A percentile compares a stretch with the other conserved stretches of the same genome.
phyloP scores from a whole-genome alignment of 2,113 vertebrate species.

The Burhinus bistriatus region DNA sequence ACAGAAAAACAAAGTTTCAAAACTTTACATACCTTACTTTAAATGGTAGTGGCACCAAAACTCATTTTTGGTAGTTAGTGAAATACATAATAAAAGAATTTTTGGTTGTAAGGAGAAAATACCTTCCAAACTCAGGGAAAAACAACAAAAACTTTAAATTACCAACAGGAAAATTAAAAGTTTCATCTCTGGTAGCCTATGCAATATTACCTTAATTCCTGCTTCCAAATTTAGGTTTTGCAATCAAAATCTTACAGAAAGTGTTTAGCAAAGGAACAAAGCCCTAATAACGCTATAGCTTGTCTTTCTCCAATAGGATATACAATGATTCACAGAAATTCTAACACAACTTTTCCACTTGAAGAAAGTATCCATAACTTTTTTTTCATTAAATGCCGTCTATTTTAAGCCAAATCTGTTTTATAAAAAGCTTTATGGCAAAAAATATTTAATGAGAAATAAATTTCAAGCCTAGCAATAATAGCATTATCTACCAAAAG shows the following conservation, averaged over 20 bases:
- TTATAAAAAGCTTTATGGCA: not conserved
- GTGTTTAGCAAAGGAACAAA: not conserved
- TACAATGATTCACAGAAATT: not conserved
- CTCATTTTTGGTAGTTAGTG: not conserved
- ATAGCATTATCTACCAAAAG: not conserved
- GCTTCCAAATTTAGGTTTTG: not conserved
- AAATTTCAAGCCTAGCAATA: not conserved
- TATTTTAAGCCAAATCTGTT: not conserved
- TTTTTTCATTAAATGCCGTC: not conserved
- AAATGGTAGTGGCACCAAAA: not conserved
- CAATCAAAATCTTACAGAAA: not conserved
- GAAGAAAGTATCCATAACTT: not conserved
- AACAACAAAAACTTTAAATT: not conserved
- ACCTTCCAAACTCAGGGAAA: not conserved
- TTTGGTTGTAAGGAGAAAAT: not conserved
- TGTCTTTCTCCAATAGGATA: not conserved
- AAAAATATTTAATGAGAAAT: not conserved
- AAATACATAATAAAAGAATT: not conserved
- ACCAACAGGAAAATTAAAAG: not conserved
- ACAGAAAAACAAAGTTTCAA: not conserved
- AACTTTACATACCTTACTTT: not conserved
- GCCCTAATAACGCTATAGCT: not conserved
- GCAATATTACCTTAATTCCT: not conserved
- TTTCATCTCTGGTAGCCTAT: not conserved
- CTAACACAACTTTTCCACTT: not conserved